Base-by-base conservation (phyloP, 2,888 invertebrate species). In the Philaethria dido region DNA sequence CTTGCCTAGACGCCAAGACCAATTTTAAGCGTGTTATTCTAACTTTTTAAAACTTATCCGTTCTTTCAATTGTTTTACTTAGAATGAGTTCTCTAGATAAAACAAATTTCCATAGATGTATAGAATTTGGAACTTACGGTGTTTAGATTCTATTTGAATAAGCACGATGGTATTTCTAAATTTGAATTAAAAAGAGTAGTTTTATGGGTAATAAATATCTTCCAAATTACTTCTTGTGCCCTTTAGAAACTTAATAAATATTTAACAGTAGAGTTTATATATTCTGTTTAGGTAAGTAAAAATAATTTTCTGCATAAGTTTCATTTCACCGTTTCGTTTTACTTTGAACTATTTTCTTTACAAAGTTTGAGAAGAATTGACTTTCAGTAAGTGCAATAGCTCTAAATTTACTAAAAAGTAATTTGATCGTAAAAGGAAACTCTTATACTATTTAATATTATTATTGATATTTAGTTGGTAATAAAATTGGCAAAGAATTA, bases 291-390 rank as follows among this genome's bases (percentile, higher is more conserved):
- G 33, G 9, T 33, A 39, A 39, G 18, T 22, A 22, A 39, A 20
- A 16, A 16, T 3, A 29, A 52, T 16, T 29, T 52, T 52, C 16
- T 29, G 50, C 9, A 50, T n/a, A 50, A 29, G n/a, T 16, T n/a
- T 29, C 16, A n/a, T 52, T 50, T n/a, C 25, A 29, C 9, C 3
- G 16, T 4, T n/a, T 50, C n/a, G n/a, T 29, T 16, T 11, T n/a
- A n/a, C 25, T n/a, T 50, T 50, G 11, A 52, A 52, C 9, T 11
- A 52, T 52, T 29, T 52, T 52, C 25, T 29, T 52, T 16, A 29
- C 50, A 52, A 52, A 52, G 29, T 52, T 29, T 2, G 16, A 25
- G n/a, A 16, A 52, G 9, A 50, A 16, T 52, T 52, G 29, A 52
- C 29, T 52, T 29, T 16, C 1, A 52, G 11, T 29, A 52, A 29